phyloP scores from a whole-genome alignment of 2,797 vertebrate species.

The Echeneis naucrates region DNA sequence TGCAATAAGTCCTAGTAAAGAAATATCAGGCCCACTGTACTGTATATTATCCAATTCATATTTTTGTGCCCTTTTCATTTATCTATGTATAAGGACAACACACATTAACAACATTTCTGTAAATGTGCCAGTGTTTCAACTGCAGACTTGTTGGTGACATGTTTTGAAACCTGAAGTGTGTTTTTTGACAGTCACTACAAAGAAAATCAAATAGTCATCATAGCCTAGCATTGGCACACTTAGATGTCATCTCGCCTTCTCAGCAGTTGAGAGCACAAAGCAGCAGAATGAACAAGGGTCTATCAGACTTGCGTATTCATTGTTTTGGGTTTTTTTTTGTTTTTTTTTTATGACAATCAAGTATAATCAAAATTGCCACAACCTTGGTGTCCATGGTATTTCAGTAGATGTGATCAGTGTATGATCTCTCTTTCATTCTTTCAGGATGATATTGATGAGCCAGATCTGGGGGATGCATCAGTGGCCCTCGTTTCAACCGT shows the following conservation, averaged over 20 bases:
- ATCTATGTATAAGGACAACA: too few species aligned
- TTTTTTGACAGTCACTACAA: too few species aligned
- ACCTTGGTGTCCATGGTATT: neutral
- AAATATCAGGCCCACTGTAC: neutral
- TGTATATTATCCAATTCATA: neutral
- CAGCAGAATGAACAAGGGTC: neutral
- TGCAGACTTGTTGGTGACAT: neutral
- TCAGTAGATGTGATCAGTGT: neutral
- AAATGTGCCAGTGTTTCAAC: neutral
- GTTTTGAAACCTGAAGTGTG: too few species aligned
- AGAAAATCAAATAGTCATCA: neutral
- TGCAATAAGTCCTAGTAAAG: neutral
- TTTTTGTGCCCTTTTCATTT: neutral
- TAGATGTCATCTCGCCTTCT: too few species aligned
- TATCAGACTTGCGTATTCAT: neutral
- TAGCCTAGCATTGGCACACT: too few species aligned
- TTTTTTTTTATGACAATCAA: neutral
- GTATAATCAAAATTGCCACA: neutral
- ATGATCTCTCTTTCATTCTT: conserved; percentile 1
- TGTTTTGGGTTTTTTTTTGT: too few species aligned
- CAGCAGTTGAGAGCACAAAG: too few species aligned
- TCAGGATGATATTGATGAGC: conserved; percentile 11
- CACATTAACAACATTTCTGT: too few species aligned
- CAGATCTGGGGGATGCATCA: neutral
- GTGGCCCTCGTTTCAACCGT: conserved; percentile 15